These are phyloP conservation scores for Phylloscopus collybita DNA, from an alignment of 2,797 vertebrate genomes.

Conservation along the genomic window DNA sequence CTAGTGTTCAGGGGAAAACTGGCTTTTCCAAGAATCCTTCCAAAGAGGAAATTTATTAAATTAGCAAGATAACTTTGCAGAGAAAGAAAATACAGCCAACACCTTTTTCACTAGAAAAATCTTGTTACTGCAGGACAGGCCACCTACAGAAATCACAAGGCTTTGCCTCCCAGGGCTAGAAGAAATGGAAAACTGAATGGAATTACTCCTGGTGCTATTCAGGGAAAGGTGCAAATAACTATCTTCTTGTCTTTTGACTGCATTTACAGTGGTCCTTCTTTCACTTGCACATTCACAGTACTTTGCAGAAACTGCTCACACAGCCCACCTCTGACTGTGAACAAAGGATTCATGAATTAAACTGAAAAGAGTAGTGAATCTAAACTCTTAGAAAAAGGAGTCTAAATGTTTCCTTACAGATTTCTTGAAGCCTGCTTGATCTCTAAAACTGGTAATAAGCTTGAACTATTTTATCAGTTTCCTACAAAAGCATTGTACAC, in stretches of 20 bases:
- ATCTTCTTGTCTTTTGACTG: neutral
- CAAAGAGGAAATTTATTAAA: neutral
- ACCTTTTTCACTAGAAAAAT: neutral
- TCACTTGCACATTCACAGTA: neutral
- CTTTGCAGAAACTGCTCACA: neutral
- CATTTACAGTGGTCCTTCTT: neutral
- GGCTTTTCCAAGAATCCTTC: neutral
- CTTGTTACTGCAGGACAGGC: neutral
- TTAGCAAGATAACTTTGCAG: neutral
- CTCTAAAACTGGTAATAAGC: neutral
- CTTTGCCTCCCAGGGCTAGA: neutral
- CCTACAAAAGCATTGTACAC: neutral
- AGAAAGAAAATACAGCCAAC: neutral
- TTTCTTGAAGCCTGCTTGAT: neutral
- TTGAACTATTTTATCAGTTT: neutral
- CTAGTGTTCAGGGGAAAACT: neutral
- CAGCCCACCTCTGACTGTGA: neutral
- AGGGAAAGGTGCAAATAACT: neutral
- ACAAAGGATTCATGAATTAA: neutral
- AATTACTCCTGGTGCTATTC: neutral
- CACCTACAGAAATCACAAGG: neutral
- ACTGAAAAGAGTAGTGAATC: neutral
- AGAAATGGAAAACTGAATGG: neutral
- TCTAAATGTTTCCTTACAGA: neutral
- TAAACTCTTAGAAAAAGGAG: neutral